Percentiles rank a stretch among this genome's conserved stretches.
Conservation (phyloP, 2,888 invertebrate genomes). For the Galeruca laticollis region DNA sequence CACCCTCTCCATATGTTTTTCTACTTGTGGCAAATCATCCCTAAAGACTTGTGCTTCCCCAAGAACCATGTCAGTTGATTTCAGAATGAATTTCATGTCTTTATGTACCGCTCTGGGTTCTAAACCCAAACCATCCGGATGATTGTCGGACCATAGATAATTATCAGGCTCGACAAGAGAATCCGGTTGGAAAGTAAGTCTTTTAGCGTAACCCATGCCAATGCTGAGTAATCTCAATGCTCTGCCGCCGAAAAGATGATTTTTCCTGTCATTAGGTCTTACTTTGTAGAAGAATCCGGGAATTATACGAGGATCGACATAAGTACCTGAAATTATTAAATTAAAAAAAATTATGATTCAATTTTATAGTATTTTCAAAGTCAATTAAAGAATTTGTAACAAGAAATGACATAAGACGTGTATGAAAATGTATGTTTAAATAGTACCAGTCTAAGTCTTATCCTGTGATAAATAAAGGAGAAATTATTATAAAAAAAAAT, state of each 20-base stretch:
- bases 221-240: constrained; percentile 74
- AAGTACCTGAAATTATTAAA: constrained; percentile 68
- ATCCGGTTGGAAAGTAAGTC: constrained; percentile 79
- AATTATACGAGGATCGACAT: constrained; percentile 77
- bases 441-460: constrained; percentile 64
- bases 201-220: constrained; percentile 83
- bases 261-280: constrained; percentile 74
- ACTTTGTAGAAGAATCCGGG: constrained; percentile 82
- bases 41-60: constrained; percentile 78
- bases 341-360: too few relatives aligned
- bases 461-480: constrained; percentile 53
- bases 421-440: constrained; percentile 76
- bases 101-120: constrained; percentile 76
- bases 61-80: constrained; percentile 71
- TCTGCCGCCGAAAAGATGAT: constrained; percentile 76
- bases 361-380: too few relatives aligned
- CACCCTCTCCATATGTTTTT: constrained; percentile 74
- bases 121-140: constrained; percentile 78
- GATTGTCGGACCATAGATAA: constrained; percentile 84
- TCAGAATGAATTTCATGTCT: constrained; percentile 75
- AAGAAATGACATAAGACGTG: constrained; percentile 79
- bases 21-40: constrained; percentile 76
- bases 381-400: too few relatives aligned
- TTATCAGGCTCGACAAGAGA: constrained; percentile 73
- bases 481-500: neutral